Percentiles rank a stretch among this genome's conserved stretches.
phyloP scores from a whole-genome alignment of 2,113 vertebrate genomes.

The Trichomycterus rosablanca region DNA sequence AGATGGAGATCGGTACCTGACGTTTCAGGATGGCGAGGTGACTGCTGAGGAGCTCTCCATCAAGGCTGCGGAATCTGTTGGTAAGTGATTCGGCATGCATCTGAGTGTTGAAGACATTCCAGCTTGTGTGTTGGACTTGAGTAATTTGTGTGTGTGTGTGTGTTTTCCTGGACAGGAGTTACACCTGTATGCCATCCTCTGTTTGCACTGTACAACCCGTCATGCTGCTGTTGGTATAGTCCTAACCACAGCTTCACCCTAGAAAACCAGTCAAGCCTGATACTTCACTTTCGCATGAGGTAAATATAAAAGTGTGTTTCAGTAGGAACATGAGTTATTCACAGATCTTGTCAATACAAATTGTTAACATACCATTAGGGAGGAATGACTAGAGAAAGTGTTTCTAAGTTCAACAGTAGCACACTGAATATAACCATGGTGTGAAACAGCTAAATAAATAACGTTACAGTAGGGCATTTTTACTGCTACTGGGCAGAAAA shows the following conservation, averaged over 20 bases:
- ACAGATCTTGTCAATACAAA: too few species aligned
- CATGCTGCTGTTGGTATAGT: slow-evolving; percentile 74
- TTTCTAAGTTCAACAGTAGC: too few species aligned
- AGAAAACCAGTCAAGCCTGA: slow-evolving; percentile 51
- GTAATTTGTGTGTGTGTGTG: slow-evolving; percentile 27
- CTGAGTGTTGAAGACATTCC: too few species aligned
- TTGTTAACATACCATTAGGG: too few species aligned
- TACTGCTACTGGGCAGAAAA: too few species aligned
- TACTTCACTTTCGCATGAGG: slow-evolving; percentile 83
- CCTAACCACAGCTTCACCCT: slow-evolving; percentile 77
- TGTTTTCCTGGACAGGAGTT: slow-evolving; percentile 68
- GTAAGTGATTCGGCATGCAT: slow-evolving; percentile 54
- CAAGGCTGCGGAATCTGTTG: slow-evolving; percentile 68
- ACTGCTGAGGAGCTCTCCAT: slow-evolving; percentile 81
- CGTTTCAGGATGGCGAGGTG: slow-evolving; percentile 56
- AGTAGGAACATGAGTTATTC: not conserved
- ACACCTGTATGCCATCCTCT: slow-evolving; percentile 78
- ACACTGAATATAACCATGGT: too few species aligned
- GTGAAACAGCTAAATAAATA: too few species aligned
- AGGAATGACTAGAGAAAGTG: too few species aligned
- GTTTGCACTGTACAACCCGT: slow-evolving; percentile 79
- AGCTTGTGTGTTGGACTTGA: too few species aligned
- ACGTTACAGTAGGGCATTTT: too few species aligned
- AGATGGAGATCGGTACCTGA: slow-evolving; percentile 62
- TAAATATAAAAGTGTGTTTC: slow-evolving; percentile 37